A percentile compares a stretch with the other conserved stretches of the same genome.
phyloP scores from a whole-genome alignment of 1,140 invertebrate species.

The Cheumatopsyche charites region DNA sequence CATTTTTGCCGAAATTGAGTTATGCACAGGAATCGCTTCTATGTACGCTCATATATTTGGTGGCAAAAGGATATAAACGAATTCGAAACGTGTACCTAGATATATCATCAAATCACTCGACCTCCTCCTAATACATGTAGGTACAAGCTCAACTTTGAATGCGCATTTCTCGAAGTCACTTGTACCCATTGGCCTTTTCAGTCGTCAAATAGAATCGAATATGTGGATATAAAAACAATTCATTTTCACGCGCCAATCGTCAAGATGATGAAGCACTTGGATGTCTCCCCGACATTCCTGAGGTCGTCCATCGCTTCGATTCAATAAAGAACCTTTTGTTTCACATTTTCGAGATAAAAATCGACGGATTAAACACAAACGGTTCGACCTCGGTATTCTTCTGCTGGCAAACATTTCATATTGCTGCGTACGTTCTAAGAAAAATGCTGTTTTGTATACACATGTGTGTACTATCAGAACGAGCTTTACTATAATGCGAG shows the following conservation, averaged over 20 bases:
- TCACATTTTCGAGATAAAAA: constrained; percentile 11
- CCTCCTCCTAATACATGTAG: no score
- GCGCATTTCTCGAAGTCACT: no score
- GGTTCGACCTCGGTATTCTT: constrained; percentile 41
- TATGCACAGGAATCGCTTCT: no score
- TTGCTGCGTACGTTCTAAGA: background rate
- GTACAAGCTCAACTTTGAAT: no score
- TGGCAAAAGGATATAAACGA: no score
- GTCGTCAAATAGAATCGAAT: background rate
- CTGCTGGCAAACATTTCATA: constrained; percentile 19
- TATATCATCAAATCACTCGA: no score
- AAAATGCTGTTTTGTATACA: constrained; percentile 5
- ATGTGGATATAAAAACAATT: background rate
- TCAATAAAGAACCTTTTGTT: background rate
- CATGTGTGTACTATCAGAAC: constrained; percentile 25
- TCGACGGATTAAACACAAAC: constrained; percentile 23
- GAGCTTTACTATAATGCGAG: background rate
- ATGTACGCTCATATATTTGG: no score
- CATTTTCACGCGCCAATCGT: constrained; percentile 16
- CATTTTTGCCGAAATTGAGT: no score
- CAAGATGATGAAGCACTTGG: constrained; percentile 11
- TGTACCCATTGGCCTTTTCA: no score
- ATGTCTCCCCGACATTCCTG: background rate
- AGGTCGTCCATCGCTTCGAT: background rate
- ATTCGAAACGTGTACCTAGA: no score